Percentiles rank a stretch among this genome's conserved stretches.
Conservation (phyloP, 1,140 invertebrate genomes). For the Bilobella aurantiaca region DNA sequence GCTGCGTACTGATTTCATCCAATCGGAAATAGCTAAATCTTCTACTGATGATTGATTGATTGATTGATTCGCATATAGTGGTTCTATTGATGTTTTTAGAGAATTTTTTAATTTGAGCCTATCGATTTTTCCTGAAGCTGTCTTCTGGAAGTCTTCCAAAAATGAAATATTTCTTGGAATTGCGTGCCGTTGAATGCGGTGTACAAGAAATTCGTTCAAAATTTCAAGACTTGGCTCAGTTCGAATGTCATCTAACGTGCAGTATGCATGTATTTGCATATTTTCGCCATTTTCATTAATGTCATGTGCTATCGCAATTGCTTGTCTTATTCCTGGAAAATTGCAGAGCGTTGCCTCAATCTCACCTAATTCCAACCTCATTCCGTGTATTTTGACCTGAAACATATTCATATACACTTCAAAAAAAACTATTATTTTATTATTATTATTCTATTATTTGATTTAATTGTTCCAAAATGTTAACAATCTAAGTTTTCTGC, state of each 20-base stretch:
- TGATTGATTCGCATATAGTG: too few species aligned
- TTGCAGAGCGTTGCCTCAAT: neutral
- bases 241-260: neutral
- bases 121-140: neutral
- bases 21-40: too few species aligned
- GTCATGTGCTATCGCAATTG: neutral
- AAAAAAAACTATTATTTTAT: too few species aligned
- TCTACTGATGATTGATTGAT: too few species aligned
- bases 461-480: too few species aligned
- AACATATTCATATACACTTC: too few species aligned
- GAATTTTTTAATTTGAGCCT: too few species aligned
- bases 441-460: too few species aligned
- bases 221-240: neutral
- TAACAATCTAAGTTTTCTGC: too few species aligned
- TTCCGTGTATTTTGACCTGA: slow-evolving; percentile 14
- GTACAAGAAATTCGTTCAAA: neutral
- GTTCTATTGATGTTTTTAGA: too few species aligned
- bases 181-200: neutral
- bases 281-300: neutral
- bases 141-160: neutral
- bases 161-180: neutral
- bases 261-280: neutral
- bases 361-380: slow-evolving; percentile 11
- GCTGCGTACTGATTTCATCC: neutral
- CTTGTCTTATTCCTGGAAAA: neutral